These are phyloP conservation scores for Pegea sp. DNA, from an alignment of 23 tunicate genomes.

Conservation along the genomic window DNA sequence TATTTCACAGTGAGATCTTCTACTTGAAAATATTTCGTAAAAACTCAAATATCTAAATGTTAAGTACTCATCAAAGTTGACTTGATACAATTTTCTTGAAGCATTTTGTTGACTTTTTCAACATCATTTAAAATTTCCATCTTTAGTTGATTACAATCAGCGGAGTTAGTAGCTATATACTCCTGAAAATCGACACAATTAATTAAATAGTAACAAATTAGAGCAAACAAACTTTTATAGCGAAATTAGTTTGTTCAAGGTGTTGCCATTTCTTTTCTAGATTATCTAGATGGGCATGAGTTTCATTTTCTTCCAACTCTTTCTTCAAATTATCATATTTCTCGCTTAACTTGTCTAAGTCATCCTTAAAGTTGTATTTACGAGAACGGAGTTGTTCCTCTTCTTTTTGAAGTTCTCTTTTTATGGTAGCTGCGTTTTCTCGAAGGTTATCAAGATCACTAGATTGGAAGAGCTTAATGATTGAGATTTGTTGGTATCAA, in stretches of 20 bases:
- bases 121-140: slow-evolving; percentile 23
- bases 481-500: background rate
- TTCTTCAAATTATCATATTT: slow-evolving; percentile 20
- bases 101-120: slow-evolving; percentile 23
- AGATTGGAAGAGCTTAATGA: background rate
- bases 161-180: slow-evolving; percentile 43
- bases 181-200: slow-evolving; percentile 3
- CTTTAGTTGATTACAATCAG: slow-evolving; percentile 34
- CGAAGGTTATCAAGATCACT: slow-evolving; percentile 34
- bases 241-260: slow-evolving; percentile 74
- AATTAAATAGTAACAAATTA: background rate
- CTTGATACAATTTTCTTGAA: slow-evolving; percentile 51
- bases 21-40: too few relatives aligned
- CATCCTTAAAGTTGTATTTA: slow-evolving; percentile 9
- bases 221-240: slow-evolving; percentile 29
- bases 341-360: slow-evolving; percentile 11
- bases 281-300: slow-evolving; percentile 56
- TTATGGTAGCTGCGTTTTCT: slow-evolving; percentile 24
- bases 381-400: slow-evolving; percentile 23
- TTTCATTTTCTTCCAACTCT: slow-evolving; percentile 53
- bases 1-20: too few relatives aligned
- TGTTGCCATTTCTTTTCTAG: slow-evolving; percentile 69
- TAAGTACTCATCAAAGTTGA: too few relatives aligned
- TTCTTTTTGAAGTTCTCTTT: slow-evolving; percentile 31
- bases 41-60: too few relatives aligned